Percentiles rank a stretch among this genome's conserved stretches.
phyloP scores from a whole-genome alignment of 1,140 invertebrate genomes.

The Drosophila virilis region DNA sequence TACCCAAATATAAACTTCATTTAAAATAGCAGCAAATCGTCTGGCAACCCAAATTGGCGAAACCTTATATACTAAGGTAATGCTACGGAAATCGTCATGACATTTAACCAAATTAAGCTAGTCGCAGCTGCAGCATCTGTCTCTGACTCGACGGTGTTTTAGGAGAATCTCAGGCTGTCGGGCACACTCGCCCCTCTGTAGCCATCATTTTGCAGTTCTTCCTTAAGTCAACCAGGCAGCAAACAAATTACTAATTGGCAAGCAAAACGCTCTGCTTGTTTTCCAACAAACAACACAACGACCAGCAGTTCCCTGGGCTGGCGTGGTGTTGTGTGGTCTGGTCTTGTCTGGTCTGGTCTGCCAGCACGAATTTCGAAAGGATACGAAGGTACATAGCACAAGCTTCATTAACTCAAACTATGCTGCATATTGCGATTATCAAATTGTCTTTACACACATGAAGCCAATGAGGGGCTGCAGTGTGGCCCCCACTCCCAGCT shows the following conservation, averaged over 20 bases:
- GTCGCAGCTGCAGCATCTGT: neutral
- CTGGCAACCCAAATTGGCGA: neutral
- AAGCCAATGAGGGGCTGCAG: constrained; percentile 40
- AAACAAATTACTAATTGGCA: constrained; percentile 82
- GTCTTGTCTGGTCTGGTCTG: constrained; percentile 21
- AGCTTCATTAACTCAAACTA: constrained; percentile 83
- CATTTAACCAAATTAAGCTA: neutral
- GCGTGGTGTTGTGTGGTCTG: constrained; percentile 7
- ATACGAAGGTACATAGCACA: constrained; percentile 57
- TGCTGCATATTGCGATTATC: constrained; percentile 82
- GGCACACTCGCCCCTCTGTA: neutral
- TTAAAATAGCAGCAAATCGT: too few relatives aligned
- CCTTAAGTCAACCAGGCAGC: constrained; percentile 50
- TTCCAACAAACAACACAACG: constrained; percentile 63
- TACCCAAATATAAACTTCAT: too few relatives aligned
- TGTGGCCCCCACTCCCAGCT: neutral
- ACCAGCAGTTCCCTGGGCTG: constrained; percentile 18
- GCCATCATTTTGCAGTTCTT: constrained; percentile 2
- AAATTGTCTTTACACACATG: constrained; percentile 79
- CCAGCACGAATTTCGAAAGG: neutral
- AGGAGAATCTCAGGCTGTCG: constrained; percentile 13
- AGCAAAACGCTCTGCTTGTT: constrained; percentile 81
- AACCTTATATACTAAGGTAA: neutral
- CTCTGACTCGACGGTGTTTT: neutral
- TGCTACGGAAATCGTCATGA: neutral